Conservation (phyloP, 1,140 invertebrate genomes). For the Ericerus pela region DNA sequence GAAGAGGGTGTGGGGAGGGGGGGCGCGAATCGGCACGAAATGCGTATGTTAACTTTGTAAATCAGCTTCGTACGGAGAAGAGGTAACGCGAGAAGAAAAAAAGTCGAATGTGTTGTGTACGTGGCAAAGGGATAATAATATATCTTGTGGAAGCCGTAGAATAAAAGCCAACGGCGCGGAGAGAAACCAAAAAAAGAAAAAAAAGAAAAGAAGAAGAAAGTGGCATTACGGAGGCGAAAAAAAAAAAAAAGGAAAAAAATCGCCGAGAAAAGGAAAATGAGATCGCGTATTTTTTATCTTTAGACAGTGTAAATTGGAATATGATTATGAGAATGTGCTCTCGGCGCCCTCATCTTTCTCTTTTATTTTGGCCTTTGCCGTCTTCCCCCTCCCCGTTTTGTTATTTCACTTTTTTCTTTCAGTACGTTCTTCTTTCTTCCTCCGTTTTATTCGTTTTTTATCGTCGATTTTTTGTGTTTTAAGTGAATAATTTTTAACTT, state of each 20-base stretch:
- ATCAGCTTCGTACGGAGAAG: not conserved
- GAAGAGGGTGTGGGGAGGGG: too few relatives aligned
- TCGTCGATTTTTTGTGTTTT: too few relatives aligned
- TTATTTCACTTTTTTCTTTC: too few relatives aligned
- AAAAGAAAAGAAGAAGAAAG: not conserved
- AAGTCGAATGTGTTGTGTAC: too few relatives aligned
- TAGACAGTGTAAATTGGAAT: constrained; percentile 8
- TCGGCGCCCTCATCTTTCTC: constrained; percentile 2
- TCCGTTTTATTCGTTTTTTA: too few relatives aligned
- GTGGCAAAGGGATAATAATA: not conserved
- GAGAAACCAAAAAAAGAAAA: too few relatives aligned
- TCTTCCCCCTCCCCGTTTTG: not conserved
- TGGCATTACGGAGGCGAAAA: not conserved
- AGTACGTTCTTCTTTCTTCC: too few relatives aligned
- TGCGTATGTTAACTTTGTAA: not conserved
- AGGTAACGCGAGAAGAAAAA: too few relatives aligned
- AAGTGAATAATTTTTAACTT: constrained; percentile 2
- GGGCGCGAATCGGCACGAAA: too few relatives aligned
- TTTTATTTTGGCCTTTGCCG: too few relatives aligned
- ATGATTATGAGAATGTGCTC: constrained; percentile 4
- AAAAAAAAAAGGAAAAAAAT: not conserved
- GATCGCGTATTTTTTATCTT: constrained; percentile 5
- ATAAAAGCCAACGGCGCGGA: too few relatives aligned
- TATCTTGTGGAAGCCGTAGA: constrained; percentile 1
- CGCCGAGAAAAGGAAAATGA: not conserved